phyloP scores from a whole-genome alignment of 2,113 vertebrate genomes.

The Bettongia penicillata region DNA sequence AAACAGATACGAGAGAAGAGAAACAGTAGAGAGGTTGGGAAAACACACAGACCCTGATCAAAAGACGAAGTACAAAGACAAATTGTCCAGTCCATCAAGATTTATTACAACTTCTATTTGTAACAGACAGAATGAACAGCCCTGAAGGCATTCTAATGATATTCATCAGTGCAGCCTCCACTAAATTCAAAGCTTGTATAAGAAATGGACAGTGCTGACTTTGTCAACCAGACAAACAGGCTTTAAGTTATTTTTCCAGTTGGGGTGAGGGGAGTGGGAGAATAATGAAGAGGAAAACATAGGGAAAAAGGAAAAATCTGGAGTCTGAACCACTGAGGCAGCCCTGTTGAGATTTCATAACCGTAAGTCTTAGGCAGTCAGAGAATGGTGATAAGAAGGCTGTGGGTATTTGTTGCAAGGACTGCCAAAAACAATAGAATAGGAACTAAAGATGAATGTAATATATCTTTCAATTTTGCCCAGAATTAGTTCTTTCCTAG shows the following conservation, averaged over 20 bases:
- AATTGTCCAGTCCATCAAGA: constrained; percentile 5
- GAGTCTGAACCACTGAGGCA: background rate
- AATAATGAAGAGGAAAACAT: background rate
- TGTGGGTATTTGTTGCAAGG: background rate
- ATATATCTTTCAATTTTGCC: background rate
- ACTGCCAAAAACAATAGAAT: background rate
- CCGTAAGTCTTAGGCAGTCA: background rate
- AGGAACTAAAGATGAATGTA: background rate
- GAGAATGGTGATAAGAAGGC: background rate
- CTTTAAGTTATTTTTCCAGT: background rate
- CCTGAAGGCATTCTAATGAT: constrained; percentile 25
- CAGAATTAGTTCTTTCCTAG: background rate
- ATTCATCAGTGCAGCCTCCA: background rate
- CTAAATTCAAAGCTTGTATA: background rate
- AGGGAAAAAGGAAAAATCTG: background rate
- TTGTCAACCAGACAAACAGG: background rate
- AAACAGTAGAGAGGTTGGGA: background rate
- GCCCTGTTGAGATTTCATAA: background rate
- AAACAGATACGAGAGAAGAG: constrained; percentile 37
- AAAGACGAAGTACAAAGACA: constrained; percentile 28
- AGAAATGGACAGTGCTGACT: background rate
- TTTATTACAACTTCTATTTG: constrained; percentile 51
- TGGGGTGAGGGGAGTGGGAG: background rate
- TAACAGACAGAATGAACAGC: constrained; percentile 26
- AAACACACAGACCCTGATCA: constrained; percentile 22